These are phyloP conservation scores for Deilephila porcellus DNA, from an alignment of 2,888 invertebrate genomes.

Conservation along the genomic window DNA sequence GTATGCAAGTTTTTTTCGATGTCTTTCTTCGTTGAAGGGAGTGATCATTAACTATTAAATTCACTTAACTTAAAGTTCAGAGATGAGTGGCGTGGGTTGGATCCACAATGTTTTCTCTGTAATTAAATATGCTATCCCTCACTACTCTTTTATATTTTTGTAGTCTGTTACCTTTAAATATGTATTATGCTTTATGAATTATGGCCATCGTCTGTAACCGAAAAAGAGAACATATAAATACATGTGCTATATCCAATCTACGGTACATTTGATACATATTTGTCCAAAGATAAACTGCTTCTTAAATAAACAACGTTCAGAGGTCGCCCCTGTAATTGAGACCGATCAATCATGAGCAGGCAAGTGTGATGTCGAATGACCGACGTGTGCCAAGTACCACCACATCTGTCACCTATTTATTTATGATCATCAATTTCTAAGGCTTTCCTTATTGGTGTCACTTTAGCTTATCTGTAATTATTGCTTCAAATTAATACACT, in stretches of 20 bases:
- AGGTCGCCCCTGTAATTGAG: constrained; percentile 9
- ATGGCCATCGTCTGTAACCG: too few species aligned
- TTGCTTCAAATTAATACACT: background rate
- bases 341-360: constrained; percentile 4
- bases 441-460: background rate
- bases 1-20: too few species aligned
- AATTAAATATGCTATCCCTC: too few species aligned
- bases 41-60: too few species aligned
- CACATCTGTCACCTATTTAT: constrained; percentile 6
- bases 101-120: too few species aligned
- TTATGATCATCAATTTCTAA: constrained; percentile 8
- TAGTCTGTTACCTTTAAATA: too few species aligned
- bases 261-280: background rate
- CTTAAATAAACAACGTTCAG: constrained; percentile 1
- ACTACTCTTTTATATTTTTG: too few species aligned
- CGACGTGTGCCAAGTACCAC: background rate
- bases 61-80: too few species aligned
- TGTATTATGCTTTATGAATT: too few species aligned
- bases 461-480: background rate
- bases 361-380: constrained; percentile 6
- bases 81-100: too few species aligned
- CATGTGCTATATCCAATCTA: background rate
- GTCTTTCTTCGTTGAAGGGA: too few species aligned
- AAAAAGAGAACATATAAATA: too few species aligned
- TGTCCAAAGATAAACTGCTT: constrained; percentile 15